A percentile compares a stretch with the other conserved stretches of the same genome.
phyloP scores from a whole-genome alignment of 2,888 invertebrate species.

The Platycheirus rosarum region DNA sequence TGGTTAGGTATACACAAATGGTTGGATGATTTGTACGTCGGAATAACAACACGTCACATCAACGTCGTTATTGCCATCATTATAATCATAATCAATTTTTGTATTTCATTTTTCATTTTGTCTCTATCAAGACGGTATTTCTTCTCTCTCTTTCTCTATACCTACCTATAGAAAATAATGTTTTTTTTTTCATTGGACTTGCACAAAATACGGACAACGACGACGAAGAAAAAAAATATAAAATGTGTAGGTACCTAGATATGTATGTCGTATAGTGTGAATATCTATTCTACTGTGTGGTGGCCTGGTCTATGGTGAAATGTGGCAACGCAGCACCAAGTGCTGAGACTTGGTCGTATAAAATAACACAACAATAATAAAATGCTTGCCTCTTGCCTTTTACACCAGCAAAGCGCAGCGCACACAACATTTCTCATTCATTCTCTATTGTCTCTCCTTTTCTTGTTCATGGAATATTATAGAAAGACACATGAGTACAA shows the following conservation, averaged over 20 bases:
- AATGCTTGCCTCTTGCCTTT: slow-evolving; percentile 17
- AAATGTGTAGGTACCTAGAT: slow-evolving; percentile 18
- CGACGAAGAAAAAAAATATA: slow-evolving; percentile 19
- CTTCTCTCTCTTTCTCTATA: slow-evolving; percentile 11
- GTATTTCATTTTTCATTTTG: slow-evolving; percentile 40
- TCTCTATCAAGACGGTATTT: slow-evolving; percentile 30
- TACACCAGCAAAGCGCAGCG: not conserved
- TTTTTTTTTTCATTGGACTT: no score
- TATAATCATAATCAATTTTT: slow-evolving; percentile 62
- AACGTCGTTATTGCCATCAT: slow-evolving; percentile 72
- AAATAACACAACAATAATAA: slow-evolving; percentile 69
- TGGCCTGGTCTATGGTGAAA: slow-evolving; percentile 33
- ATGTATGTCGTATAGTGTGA: slow-evolving; percentile 3
- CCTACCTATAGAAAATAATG: slow-evolving; percentile 30
- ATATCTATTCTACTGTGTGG: slow-evolving; percentile 3
- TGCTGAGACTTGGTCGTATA: slow-evolving; percentile 54
- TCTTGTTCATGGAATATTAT: slow-evolving; percentile 15
- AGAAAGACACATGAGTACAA: slow-evolving; percentile 35
- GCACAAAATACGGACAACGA: slow-evolving; percentile 38
- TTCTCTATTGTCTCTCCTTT: slow-evolving; percentile 46
- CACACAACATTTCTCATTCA: slow-evolving; percentile 60
- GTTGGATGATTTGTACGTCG: slow-evolving; percentile 68
- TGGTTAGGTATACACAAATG: slow-evolving; percentile 38
- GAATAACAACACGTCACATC: slow-evolving; percentile 74
- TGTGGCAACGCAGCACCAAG: slow-evolving; percentile 56